A percentile compares a stretch with the other conserved stretches of the same genome.
These are phyloP conservation scores for Mesitornis unicolor DNA, from an alignment of 2,113 vertebrate genomes.

Conservation along the genomic window DNA sequence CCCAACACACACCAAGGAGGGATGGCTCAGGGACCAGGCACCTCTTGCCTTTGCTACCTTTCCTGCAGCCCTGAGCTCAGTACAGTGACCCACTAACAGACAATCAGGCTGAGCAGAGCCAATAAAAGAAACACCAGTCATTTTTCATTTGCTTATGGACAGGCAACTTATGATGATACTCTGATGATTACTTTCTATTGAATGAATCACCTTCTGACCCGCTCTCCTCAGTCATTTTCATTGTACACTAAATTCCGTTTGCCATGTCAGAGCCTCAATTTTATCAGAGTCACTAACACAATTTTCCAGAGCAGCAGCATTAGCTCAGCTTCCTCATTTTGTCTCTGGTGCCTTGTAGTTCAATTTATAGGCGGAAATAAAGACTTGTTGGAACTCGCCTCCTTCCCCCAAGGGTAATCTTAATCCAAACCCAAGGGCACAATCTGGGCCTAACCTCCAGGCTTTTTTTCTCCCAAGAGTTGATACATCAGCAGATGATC, in stretches of 20 bases:
- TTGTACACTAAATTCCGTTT: conserved; percentile 45
- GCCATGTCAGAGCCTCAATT: conserved; percentile 53
- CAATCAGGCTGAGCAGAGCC: not conserved
- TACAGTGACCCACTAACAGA: not conserved
- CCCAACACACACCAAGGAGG: not conserved
- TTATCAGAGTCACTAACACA: conserved; percentile 56
- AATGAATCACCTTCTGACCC: conserved; percentile 41
- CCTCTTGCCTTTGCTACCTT: not conserved
- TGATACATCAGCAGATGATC: not conserved
- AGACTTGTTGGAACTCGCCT: conserved; percentile 31
- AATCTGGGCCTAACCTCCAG: not conserved
- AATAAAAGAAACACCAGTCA: not conserved
- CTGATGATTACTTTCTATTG: conserved; percentile 43
- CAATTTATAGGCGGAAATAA: conserved; percentile 58
- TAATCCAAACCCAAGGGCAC: conserved; percentile 25
- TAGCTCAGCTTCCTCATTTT: conserved; percentile 53
- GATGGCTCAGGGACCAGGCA: not conserved
- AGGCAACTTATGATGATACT: conserved; percentile 33
- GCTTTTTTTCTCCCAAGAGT: not conserved
- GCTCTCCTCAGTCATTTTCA: conserved; percentile 34
- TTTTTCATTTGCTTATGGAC: conserved; percentile 54
- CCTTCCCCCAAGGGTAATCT: not conserved
- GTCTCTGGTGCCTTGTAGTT: conserved; percentile 53
- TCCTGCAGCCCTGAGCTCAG: not conserved
- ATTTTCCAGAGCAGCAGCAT: conserved; percentile 48